Evolutionary conservation across 2,888 invertebrate genomes (phyloP).

Genomic region (Priapulus caudatus): DNA sequence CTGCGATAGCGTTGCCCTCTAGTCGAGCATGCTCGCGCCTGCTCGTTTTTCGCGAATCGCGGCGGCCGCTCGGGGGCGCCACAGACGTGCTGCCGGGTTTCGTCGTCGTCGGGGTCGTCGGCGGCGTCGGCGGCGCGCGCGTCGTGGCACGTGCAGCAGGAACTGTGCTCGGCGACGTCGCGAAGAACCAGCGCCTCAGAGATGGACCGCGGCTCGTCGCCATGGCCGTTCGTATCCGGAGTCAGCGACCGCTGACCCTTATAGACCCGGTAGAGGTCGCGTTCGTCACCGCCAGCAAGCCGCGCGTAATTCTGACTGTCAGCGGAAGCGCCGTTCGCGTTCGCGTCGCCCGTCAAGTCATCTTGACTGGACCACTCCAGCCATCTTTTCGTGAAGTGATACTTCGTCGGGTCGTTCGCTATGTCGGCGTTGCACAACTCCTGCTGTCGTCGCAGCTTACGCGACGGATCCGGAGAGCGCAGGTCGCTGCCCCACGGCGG

Average conservation of each 20-base stretch:
- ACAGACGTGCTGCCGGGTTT: too few species aligned
- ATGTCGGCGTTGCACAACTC: too few species aligned
- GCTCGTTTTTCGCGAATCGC: not conserved
- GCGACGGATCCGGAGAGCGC: not conserved
- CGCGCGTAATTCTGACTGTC: constrained; percentile 3
- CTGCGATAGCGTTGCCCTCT: not conserved
- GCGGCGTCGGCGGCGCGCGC: not conserved
- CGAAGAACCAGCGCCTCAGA: not conserved
- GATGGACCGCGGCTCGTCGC: not conserved
- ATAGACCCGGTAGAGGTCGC: not conserved
- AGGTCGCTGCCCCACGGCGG: not conserved
- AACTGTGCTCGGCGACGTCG: not conserved
- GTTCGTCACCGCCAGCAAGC: too few species aligned
- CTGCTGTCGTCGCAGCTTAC: too few species aligned
- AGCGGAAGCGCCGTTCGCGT: not conserved
- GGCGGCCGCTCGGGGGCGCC: not conserved
- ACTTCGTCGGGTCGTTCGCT: not conserved
- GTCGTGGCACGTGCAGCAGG: not conserved
- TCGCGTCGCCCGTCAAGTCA: too few species aligned
- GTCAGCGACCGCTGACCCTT: not conserved
- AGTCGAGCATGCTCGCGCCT: not conserved
- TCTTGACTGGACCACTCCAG: not conserved
- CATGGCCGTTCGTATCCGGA: not conserved
- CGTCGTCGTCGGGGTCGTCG: not conserved
- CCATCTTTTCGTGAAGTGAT: not conserved